Base-by-base conservation (phyloP, 2,888 invertebrate genomes). In the Eupeodes latifasciatus region DNA sequence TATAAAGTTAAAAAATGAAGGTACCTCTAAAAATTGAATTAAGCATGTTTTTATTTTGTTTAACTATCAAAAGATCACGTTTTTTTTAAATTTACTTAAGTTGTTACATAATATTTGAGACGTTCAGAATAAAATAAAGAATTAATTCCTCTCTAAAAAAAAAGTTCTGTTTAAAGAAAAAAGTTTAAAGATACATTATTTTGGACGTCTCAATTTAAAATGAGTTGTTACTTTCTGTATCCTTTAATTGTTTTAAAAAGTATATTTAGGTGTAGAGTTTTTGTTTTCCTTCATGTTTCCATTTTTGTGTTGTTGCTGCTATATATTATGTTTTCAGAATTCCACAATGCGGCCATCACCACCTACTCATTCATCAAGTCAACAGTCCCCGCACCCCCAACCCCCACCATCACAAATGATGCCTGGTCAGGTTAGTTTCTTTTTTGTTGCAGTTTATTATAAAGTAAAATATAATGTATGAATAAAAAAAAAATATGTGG, bases 291-390 rank as follows among this genome's bases (percentile, higher is more conserved):
- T 74, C 76, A 62, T 84, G 55, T 85, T 62, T 61, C 67, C 36
- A 80, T 69, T 86, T 87, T 89, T 89, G 79, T 89, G 84, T 89
- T 89, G 69, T 59, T 89, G 87, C 85, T 89, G 89, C 79, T 90
- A 90, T 90, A 86, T 90, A 80, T 90, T 89, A 78, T 93, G 94
- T 93, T 95, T 94, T 92, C 94, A 95, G 95, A 97, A 97, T 94
- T 96, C 97, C 84, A 96, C 96, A 91, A 96, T 97, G 94, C 95
- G 97, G 94, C 97, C 97, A 92, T 97, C 97, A 91, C 97, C 97
- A 87, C 97, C 97, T 84, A 97, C 97, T 90, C 97, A 97, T 91
- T 97, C 98, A 93, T 97, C 98, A 91, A 98, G 97, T 94, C 98
- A 98, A 94, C 98, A 98, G 94, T 98, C 97, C 94, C 97, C 96